phyloP scores from a whole-genome alignment of 2,113 vertebrate genomes.

The Oncorhynchus tshawytscha region DNA sequence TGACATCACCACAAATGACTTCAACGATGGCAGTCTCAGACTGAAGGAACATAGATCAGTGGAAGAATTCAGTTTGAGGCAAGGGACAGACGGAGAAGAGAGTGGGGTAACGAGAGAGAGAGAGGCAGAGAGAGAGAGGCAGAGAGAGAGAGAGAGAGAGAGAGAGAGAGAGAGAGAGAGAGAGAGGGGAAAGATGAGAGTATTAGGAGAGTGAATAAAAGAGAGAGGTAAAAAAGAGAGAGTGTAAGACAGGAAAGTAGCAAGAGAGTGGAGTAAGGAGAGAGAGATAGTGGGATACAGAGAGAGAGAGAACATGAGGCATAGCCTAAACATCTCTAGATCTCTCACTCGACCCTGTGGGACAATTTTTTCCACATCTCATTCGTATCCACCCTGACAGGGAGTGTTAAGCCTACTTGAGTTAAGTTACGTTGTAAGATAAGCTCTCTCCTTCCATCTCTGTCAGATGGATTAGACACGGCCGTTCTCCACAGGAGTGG shows the following conservation, averaged over 20 bases:
- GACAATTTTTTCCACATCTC: neutral
- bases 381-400: neutral
- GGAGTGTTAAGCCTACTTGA: neutral
- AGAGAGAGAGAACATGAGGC: neutral
- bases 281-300: neutral
- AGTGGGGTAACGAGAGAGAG: no score
- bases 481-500: neutral
- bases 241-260: neutral
- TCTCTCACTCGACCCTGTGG: neutral
- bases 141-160: neutral
- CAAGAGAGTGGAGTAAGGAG: neutral
- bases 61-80: no score
- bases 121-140: neutral
- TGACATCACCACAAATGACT: no score
- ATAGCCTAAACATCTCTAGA: neutral
- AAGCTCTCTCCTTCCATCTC: neutral
- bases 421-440: neutral
- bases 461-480: neutral
- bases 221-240: neutral
- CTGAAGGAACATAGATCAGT: no score
- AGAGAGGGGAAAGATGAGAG: neutral
- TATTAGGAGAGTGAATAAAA: neutral
- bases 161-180: neutral
- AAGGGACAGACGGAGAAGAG: no score
- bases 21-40: no score